Percentiles rank a stretch among this genome's conserved stretches.
These are phyloP conservation scores for Paradoxurus hermaphroditus DNA, from an alignment of 2,113 vertebrate genomes.

Conservation along the genomic window DNA sequence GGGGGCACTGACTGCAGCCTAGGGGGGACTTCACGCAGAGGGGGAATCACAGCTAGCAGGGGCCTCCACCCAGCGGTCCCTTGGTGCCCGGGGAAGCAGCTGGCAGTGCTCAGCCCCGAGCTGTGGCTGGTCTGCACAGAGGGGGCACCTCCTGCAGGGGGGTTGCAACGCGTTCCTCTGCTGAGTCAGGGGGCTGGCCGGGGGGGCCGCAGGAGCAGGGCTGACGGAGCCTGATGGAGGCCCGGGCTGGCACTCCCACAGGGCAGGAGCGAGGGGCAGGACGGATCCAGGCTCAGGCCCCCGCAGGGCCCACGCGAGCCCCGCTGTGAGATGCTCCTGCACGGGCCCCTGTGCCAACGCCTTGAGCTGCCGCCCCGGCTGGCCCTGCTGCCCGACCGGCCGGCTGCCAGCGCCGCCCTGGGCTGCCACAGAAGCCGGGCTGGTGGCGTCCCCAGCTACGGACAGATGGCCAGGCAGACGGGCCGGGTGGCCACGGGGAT, in stretches of 20 bases:
- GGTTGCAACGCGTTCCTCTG: neutral
- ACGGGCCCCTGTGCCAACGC: neutral
- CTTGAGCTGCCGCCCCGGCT: neutral
- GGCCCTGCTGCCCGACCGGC: neutral
- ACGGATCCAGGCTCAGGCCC: neutral
- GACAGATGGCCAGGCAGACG: neutral
- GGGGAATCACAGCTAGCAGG: neutral
- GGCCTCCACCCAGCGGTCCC: rapidly evolving
- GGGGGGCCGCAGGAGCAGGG: neutral
- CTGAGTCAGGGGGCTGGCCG: neutral
- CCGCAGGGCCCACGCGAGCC: neutral
- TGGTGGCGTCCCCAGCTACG: neutral
- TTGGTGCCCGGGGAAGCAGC: neutral
- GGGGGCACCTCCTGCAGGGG: neutral
- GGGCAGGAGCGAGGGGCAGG: rapidly evolving
- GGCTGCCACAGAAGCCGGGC: conserved; percentile 34
- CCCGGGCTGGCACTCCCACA: neutral
- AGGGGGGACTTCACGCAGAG: neutral
- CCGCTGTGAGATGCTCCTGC: neutral
- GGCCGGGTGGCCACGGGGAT: neutral
- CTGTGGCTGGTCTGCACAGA: neutral
- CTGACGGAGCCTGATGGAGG: neutral
- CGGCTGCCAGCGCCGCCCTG: neutral
- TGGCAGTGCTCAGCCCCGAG: neutral
- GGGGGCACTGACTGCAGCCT: neutral